Percentiles rank a stretch among this genome's conserved stretches.
These are phyloP conservation scores for Ceyx melanurus DNA, from an alignment of 2,113 vertebrate genomes.

Conservation along the genomic window DNA sequence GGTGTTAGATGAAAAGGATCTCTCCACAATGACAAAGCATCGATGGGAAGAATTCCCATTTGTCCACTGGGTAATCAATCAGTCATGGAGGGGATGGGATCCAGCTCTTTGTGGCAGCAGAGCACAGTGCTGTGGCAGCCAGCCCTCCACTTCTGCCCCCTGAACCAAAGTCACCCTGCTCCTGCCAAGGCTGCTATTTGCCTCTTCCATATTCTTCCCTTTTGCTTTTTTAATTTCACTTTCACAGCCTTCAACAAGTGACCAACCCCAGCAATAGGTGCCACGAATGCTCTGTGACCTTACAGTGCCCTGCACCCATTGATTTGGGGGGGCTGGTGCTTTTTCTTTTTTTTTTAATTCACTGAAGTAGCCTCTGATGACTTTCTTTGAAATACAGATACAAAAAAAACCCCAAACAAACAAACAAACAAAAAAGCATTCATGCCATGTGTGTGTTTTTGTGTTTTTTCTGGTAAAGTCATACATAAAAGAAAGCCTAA, in stretches of 20 bases:
- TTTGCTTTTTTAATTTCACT: background rate
- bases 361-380: slow-evolving; percentile 52
- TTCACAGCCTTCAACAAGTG: slow-evolving; percentile 35
- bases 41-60: slow-evolving; percentile 94
- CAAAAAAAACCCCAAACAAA: background rate
- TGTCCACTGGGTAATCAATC: slow-evolving; percentile 89
- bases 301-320: background rate
- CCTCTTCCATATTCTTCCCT: background rate
- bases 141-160: slow-evolving; percentile 62
- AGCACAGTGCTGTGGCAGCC: slow-evolving; percentile 62
- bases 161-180: slow-evolving; percentile 83
- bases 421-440: background rate
- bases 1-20: slow-evolving; percentile 79
- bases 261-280: background rate
- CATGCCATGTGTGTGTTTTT: slow-evolving; percentile 58
- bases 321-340: background rate
- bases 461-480: slow-evolving; percentile 60
- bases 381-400: slow-evolving; percentile 66
- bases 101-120: slow-evolving; percentile 76
- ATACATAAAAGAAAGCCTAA: slow-evolving; percentile 75
- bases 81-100: slow-evolving; percentile 88
- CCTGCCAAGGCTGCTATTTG: slow-evolving; percentile 69
- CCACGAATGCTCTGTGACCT: slow-evolving; percentile 23
- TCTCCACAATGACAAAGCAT: slow-evolving; percentile 76
- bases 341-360: slow-evolving; percentile 31